phyloP scores from a whole-genome alignment of 2,113 vertebrate genomes.

The Falcunculus frontatus region DNA sequence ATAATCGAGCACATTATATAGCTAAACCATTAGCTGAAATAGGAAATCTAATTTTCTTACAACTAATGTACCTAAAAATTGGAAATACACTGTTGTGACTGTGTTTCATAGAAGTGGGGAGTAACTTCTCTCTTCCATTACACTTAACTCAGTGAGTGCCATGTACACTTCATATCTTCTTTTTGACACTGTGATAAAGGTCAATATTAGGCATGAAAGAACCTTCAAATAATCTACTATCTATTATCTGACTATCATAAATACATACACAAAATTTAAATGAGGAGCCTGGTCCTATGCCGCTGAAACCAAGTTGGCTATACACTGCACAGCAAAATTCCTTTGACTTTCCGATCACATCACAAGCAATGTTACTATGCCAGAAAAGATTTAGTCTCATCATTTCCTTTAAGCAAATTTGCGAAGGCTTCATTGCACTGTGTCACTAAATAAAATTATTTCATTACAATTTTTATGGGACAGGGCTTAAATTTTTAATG shows the following conservation, averaged over 20 bases:
- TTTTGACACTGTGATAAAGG: not conserved
- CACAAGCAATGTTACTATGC: not conserved
- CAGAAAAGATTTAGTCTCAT: not conserved
- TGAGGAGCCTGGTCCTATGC: not conserved
- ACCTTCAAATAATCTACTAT: not conserved
- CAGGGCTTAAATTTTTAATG: not conserved
- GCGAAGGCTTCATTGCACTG: not conserved
- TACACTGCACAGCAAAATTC: not conserved
- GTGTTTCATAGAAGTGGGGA: not conserved
- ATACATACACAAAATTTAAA: not conserved
- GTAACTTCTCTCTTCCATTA: not conserved
- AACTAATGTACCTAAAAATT: conserved; percentile 36
- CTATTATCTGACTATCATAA: not conserved
- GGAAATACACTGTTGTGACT: not conserved
- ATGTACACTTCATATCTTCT: not conserved
- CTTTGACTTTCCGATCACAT: not conserved
- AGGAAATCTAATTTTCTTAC: conserved; percentile 56
- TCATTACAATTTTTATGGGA: not conserved
- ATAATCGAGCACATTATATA: conserved; percentile 5
- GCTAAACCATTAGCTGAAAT: conserved; percentile 39
- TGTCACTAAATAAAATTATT: not conserved
- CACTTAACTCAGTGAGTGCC: not conserved
- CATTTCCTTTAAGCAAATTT: not conserved
- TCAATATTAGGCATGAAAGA: not conserved
- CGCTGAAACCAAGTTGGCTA: not conserved